Conservation (phyloP, 2,113 vertebrate genomes). For the Chloroceryle aenea region DNA sequence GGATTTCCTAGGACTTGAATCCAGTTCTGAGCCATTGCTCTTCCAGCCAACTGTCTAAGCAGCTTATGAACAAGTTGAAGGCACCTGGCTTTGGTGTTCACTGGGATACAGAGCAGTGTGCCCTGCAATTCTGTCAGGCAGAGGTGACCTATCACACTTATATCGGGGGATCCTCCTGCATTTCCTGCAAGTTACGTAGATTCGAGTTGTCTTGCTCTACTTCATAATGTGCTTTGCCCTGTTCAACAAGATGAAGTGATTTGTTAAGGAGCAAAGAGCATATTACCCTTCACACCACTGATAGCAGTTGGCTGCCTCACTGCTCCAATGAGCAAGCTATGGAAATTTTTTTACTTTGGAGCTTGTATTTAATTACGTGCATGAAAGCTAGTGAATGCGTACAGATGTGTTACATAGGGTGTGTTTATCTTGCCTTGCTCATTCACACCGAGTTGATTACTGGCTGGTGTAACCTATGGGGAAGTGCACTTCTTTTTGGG, state of each 20-base stretch:
- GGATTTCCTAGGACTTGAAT: neutral
- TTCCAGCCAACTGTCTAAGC: neutral
- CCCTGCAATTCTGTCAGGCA: neutral
- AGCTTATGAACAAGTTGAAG: neutral
- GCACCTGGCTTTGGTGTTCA: neutral
- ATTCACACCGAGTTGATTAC: neutral
- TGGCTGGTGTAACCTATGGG: neutral
- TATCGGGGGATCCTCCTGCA: neutral
- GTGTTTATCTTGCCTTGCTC: neutral
- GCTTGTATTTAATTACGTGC: neutral
- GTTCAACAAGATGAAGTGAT: neutral
- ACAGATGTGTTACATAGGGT: neutral
- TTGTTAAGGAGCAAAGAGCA: fast-evolving
- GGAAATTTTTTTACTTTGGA: neutral
- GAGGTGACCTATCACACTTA: neutral
- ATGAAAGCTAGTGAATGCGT: neutral
- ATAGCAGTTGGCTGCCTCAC: neutral
- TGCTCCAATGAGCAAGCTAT: neutral
- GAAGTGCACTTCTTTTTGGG: fast-evolving
- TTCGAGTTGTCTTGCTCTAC: neutral
- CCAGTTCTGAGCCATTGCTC: neutral
- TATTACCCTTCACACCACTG: neutral
- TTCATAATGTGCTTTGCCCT: neutral
- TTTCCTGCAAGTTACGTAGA: neutral
- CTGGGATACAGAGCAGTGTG: neutral